Conservation (phyloP, 2,797 vertebrate genomes). For the Hypotaenidia philippensis region DNA sequence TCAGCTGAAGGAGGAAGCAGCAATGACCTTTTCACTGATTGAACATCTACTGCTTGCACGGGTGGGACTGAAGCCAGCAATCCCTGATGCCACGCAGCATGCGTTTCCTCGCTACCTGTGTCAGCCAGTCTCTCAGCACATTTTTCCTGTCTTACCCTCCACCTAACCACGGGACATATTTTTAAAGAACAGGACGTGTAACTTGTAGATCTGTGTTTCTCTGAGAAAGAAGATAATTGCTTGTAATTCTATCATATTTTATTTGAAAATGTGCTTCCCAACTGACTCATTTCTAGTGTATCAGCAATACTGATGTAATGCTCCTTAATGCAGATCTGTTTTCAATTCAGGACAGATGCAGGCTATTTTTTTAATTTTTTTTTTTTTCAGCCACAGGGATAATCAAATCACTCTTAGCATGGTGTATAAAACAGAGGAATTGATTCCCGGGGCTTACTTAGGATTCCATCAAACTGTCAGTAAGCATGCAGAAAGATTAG, state of each 20-base stretch:
- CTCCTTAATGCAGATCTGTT: slow-evolving; percentile 69
- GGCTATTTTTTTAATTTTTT: not conserved
- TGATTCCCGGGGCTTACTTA: slow-evolving; percentile 49
- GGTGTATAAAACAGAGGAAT: slow-evolving; percentile 53
- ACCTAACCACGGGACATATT: not conserved
- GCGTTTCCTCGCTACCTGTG: not conserved
- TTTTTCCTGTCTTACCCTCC: not conserved
- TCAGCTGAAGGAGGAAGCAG: not conserved
- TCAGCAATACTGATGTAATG: slow-evolving; percentile 72
- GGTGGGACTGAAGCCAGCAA: not conserved
- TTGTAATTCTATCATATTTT: slow-evolving; percentile 31
- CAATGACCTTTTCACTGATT: not conserved
- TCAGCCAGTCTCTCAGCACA: not conserved
- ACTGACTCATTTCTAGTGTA: slow-evolving; percentile 37
- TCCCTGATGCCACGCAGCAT: not conserved
- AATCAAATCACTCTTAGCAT: slow-evolving; percentile 71
- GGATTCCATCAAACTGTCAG: slow-evolving; percentile 64
- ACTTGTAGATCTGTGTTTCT: slow-evolving; percentile 5
- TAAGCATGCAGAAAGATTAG: not conserved
- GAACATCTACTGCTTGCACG: not conserved
- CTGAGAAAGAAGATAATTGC: slow-evolving; percentile 45
- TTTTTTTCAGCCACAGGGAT: slow-evolving; percentile 44
- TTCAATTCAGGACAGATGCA: slow-evolving; percentile 78
- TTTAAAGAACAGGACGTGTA: not conserved
- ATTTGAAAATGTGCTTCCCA: slow-evolving; percentile 60